Base-by-base conservation (phyloP, 2,888 invertebrate species). In the Incurvaria masculella region DNA sequence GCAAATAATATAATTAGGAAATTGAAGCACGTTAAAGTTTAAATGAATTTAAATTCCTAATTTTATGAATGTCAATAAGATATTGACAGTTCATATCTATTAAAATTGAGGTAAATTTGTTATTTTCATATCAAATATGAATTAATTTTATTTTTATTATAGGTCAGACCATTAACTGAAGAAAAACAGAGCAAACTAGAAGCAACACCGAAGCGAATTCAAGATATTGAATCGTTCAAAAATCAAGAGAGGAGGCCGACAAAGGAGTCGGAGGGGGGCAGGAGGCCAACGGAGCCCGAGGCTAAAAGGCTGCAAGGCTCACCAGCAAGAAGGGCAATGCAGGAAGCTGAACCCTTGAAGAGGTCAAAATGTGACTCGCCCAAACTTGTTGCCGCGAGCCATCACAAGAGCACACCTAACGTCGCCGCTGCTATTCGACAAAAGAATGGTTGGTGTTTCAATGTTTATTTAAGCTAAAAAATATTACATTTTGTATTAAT, bases 331-430 rank as follows among this genome's bases (percentile, higher is more conserved):
- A 63, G 78, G 47, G 53, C 76, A n/a, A 58, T 68, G 38, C 78
- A 76, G 18, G 78, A 78, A 51, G 78, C 76, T 0, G 78, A 78
- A 50, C 78, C 78, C 0, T 49, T 78, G 43, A 76, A 76, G 52
- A 64, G 76, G 44, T 73, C 76, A 3, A 75, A 74, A 40, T 73
- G 39, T 2, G 41, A 44, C 8, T 33, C 33, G 14, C 33, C 33
- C 3, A 4, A 11, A 33, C 14, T 33, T 4, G 33, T 33, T 4
- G 33, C 33, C 3, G 33, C 75, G 17, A 65, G 82, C 38, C 84
- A 84, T 60, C 79, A 84, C 57, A 83, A 84, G 56, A 84, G 84
- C 48, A 84, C 84, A 45, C 84, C 84, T 4, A 84, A 84, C 60
- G 84, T 84, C 16, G 83, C 83, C 0, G 73, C 78, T 0, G 66